A percentile compares a stretch with the other conserved stretches of the same genome.
Evolutionary conservation across 2,113 vertebrate species (phyloP).

Genomic region (Dipodomys merriami): DNA sequence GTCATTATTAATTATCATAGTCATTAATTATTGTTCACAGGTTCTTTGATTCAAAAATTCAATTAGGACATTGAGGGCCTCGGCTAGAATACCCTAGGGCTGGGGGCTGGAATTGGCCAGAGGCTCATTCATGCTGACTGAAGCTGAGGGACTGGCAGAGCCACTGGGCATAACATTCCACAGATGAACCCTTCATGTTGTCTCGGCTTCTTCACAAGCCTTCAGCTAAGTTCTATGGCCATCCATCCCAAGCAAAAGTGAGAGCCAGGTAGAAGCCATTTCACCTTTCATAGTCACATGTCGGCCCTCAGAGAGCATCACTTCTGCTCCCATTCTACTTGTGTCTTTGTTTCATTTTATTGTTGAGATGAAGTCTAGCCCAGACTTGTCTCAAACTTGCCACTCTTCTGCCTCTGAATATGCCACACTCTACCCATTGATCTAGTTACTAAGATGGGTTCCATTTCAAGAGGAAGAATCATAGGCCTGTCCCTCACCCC

Average conservation of each 20-base stretch:
- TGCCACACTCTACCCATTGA: neutral
- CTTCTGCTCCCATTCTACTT: neutral
- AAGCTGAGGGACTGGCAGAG: neutral
- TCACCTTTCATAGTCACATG: too few species aligned
- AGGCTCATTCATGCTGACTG: neutral
- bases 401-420: too few species aligned
- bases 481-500: neutral
- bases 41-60: neutral
- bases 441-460: neutral
- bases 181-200: neutral
- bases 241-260: neutral
- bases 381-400: too few species aligned
- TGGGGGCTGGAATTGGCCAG: neutral
- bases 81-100: neutral
- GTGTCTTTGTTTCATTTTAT: too few species aligned
- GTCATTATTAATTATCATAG: neutral
- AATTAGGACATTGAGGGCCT: neutral
- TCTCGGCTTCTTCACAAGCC: neutral
- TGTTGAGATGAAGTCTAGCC: too few species aligned
- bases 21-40: neutral
- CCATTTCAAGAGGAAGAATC: neutral
- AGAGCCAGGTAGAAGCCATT: neutral
- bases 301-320: neutral
- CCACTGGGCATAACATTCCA: neutral
- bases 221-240: neutral